Evolutionary conservation across 2,888 invertebrate genomes (phyloP), one percentile per base, ranked within the genome.

Genomic region (Monochamus alternatus): DNA sequence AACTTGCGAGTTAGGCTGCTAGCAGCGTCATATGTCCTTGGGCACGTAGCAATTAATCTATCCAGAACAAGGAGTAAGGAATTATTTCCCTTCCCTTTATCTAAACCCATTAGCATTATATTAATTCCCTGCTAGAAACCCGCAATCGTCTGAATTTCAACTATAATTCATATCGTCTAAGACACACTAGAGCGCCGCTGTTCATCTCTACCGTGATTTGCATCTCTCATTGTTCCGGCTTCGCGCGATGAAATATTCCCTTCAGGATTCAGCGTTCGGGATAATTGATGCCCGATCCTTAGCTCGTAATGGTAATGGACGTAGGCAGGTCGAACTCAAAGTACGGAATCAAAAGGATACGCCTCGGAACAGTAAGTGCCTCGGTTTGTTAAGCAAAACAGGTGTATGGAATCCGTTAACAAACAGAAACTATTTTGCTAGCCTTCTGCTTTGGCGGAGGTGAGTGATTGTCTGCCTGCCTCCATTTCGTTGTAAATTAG

Each of bases 251-350:
- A 55, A 66, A 14, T 66, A 66, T 66, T 59, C 43, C 59, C n/a
- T 44, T 58, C 32, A 58, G 55, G 58, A 68, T 38, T 22, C 58
- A 22, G 55, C 38, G 58, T 58, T 22, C 58, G 14, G 58, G 68
- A 44, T 68, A 68, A 68, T 68, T 68, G 68, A 68, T 68, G 68
- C 58, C 68, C 58, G 55, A 31, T 30, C 58, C 68, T 68, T 58
- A 68, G 44, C 68, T 32, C 58, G 38, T 68, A 68, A 68, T 59
- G 68, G 68, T 22, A 22, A 68, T 55, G 55, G 14, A 55, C 68
- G 14, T 43, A 59, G 44, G 1, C 44, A 58, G 38, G 38, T 58
- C 38, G 14, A 55, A 22, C 22, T 22, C 22, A 22, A 22, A 22
- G 22, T 22, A 32, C 22, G 32, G 14, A 32, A 55, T 66, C 55